Conservation (phyloP, 1,140 invertebrate species). For the Doryteuthis pealeii region DNA sequence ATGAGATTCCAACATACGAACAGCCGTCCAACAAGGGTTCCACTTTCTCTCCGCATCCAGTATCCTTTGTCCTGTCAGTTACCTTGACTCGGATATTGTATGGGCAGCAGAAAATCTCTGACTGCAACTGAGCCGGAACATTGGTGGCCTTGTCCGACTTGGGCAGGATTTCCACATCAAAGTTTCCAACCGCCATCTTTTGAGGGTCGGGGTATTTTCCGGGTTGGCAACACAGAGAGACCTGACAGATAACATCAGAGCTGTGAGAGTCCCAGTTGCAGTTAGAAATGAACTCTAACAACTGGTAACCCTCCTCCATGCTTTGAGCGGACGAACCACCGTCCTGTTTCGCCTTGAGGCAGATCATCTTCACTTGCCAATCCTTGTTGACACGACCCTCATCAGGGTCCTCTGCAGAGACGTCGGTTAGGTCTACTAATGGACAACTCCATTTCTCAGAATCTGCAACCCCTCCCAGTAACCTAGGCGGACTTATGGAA, state of each 20-base stretch:
- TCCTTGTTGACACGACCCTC: conserved; percentile 1
- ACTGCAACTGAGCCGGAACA: conserved; percentile 47
- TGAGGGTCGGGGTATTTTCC: conserved; percentile 33
- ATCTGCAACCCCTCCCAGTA: no score
- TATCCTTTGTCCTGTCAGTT: conserved; percentile 1
- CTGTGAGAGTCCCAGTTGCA: conserved; percentile 47
- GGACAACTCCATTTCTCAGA: no score
- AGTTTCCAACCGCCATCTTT: conserved; percentile 36
- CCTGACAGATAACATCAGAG: conserved; percentile 42
- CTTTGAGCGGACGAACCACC: conserved; percentile 5
- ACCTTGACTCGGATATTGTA: conserved; percentile 45
- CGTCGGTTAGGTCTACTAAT: conserved; percentile 13
- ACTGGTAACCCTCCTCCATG: conserved; percentile 29
- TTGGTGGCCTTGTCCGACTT: conserved; percentile 44
- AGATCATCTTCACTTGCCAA: conserved; percentile 51
- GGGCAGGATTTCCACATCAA: conserved; percentile 45
- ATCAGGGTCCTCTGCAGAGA: conserved; percentile 15
- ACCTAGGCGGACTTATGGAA: no score
- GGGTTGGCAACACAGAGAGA: conserved; percentile 33
- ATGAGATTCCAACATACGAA: no score
- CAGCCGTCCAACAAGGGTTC: no score
- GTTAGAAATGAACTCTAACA: conserved; percentile 51
- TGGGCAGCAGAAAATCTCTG: conserved; percentile 44
- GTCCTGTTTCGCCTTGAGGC: conserved; percentile 41
- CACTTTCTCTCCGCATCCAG: no score